Evolutionary conservation across 2,113 vertebrate species (phyloP).

Genomic region (Spilogale gracilis): DNA sequence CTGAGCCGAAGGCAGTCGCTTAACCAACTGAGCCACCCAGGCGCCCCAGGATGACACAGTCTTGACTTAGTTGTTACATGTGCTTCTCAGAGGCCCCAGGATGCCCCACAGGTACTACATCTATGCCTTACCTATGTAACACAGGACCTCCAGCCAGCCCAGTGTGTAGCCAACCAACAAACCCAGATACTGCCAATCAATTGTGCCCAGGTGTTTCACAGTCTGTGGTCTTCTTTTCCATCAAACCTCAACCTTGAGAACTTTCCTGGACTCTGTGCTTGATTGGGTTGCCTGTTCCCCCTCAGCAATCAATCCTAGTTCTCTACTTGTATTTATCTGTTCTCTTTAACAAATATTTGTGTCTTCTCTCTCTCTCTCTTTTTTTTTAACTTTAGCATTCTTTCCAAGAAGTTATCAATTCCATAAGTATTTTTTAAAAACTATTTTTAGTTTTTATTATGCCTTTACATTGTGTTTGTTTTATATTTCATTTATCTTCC

Average conservation of each 20-base stretch:
- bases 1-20: too few relatives aligned
- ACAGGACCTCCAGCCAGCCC: neutral
- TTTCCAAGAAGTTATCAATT: constrained; percentile 28
- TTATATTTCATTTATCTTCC: neutral
- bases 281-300: neutral
- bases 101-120: neutral
- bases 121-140: neutral
- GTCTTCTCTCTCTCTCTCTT: neutral
- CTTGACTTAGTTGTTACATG: neutral
- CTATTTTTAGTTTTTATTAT: neutral
- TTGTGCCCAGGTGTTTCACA: neutral
- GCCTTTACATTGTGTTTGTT: neutral
- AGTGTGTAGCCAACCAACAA: neutral
- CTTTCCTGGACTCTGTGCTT: neutral
- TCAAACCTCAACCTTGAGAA: neutral
- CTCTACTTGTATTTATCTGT: neutral
- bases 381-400: constrained; percentile 13
- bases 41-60: neutral
- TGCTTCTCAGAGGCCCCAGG: neutral
- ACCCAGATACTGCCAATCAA: neutral
- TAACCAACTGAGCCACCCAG: too few relatives aligned
- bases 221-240: neutral
- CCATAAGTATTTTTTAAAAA: neutral
- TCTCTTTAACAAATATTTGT: constrained; percentile 9
- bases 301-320: neutral